These are phyloP conservation scores for Stylophora pistillata DNA, from an alignment of 64 coral and sea anemone genomes.

Conservation along the genomic window DNA sequence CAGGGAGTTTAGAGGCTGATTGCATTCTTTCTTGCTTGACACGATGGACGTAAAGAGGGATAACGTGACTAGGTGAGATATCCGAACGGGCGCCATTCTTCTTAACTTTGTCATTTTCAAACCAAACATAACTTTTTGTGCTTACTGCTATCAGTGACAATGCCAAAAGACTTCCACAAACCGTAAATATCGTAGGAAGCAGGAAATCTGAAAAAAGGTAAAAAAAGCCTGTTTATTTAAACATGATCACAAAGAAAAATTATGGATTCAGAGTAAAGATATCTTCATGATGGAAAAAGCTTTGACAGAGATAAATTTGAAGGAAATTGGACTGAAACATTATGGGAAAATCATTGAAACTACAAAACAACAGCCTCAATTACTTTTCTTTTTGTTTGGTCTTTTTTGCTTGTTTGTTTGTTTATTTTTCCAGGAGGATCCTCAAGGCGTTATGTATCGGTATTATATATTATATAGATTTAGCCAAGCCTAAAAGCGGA, in stretches of 20 bases:
- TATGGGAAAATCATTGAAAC: no score
- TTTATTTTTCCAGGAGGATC: no score
- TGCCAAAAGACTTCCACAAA: slow-evolving; percentile 19
- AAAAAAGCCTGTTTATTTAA: not conserved
- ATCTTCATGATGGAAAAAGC: no score
- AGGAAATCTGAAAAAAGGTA: not conserved
- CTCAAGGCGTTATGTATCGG: no score
- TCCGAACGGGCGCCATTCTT: not conserved
- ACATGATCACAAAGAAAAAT: no score
- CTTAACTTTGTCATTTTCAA: not conserved
- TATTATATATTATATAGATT: no score
- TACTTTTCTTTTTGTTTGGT: no score
- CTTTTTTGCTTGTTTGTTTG: no score
- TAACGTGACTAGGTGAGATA: not conserved
- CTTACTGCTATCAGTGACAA: slow-evolving; percentile 23
- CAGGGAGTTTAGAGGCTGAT: not conserved
- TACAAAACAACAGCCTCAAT: no score
- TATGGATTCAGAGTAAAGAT: not conserved
- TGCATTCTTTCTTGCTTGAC: slow-evolving; percentile 17
- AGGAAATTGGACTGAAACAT: no score
- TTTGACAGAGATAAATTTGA: no score
- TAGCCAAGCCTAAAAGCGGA: no score
- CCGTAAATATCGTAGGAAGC: not conserved
- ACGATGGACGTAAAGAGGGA: slow-evolving; percentile 15
- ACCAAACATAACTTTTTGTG: not conserved